A percentile compares a stretch with the other conserved stretches of the same genome.
Evolutionary conservation across 2,113 vertebrate species (phyloP).

Genomic region (Indri indri): DNA sequence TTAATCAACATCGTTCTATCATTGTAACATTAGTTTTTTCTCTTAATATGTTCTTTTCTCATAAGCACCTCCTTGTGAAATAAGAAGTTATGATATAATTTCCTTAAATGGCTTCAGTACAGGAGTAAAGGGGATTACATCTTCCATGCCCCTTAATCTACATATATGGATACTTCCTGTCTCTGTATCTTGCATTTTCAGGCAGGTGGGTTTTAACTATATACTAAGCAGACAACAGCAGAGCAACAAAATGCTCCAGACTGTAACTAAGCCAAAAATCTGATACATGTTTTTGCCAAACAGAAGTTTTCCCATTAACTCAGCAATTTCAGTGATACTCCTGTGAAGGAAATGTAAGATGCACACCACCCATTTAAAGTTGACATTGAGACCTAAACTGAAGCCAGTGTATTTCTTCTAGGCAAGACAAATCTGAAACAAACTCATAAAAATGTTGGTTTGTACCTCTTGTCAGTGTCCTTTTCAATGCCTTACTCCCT

Average conservation of each 20-base stretch:
- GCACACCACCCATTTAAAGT: background rate
- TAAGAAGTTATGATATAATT: background rate
- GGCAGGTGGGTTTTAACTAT: background rate
- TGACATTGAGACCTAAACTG: background rate
- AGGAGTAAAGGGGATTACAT: background rate
- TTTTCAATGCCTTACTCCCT: background rate
- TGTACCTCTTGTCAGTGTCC: background rate
- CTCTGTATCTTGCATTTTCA: background rate
- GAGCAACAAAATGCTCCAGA: background rate
- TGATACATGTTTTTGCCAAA: background rate
- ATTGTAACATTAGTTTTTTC: background rate
- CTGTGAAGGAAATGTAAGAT: background rate
- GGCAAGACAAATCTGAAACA: background rate
- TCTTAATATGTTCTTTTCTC: background rate
- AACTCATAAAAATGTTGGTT: background rate
- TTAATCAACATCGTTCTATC: background rate
- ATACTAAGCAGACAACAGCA: background rate
- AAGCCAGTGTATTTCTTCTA: background rate
- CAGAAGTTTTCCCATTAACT: background rate
- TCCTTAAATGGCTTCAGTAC: background rate
- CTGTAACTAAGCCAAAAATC: background rate
- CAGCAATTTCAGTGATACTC: background rate
- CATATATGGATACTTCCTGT: background rate
- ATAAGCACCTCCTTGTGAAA: background rate
- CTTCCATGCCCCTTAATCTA: background rate